A percentile compares a stretch with the other conserved stretches of the same genome.
These are phyloP conservation scores for Diadegma fenestrale DNA, from an alignment of 2,888 invertebrate species.

Conservation along the genomic window DNA sequence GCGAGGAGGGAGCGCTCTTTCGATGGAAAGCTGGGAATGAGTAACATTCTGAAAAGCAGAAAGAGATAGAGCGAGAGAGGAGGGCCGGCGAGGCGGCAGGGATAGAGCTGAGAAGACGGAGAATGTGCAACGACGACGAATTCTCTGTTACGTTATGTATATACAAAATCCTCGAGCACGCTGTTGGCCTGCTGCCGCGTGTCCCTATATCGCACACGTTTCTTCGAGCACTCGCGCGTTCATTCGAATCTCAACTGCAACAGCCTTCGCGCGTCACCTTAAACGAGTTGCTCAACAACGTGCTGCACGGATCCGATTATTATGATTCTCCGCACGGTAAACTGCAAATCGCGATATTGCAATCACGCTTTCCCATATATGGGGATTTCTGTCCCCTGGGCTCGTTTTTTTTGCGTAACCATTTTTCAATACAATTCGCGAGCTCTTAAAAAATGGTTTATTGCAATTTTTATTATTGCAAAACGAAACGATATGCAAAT, in stretches of 20 bases:
- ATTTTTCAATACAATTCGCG: background rate
- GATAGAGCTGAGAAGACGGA: slow-evolving; percentile 42
- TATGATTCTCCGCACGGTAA: slow-evolving; percentile 56
- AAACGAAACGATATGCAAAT: background rate
- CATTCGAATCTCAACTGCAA: slow-evolving; percentile 33
- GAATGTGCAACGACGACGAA: slow-evolving; percentile 65
- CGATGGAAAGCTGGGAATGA: slow-evolving; percentile 57
- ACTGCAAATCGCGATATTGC: slow-evolving; percentile 51
- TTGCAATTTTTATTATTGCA: background rate
- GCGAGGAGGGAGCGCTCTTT: slow-evolving; percentile 39
- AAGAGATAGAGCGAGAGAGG: background rate
- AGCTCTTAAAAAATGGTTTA: background rate
- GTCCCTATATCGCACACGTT: slow-evolving; percentile 30
- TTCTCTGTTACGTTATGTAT: slow-evolving; percentile 53
- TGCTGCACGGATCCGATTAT: slow-evolving; percentile 51
- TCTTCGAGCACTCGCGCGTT: slow-evolving; percentile 26
- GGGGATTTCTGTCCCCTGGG: background rate
- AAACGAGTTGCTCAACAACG: slow-evolving; percentile 67
- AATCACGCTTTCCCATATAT: slow-evolving; percentile 3
- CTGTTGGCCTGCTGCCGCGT: slow-evolving; percentile 14
- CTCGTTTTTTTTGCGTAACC: background rate
- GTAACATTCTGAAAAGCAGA: slow-evolving; percentile 34
- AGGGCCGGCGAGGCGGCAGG: slow-evolving; percentile 2
- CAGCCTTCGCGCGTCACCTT: slow-evolving; percentile 65
- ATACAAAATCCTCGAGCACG: slow-evolving; percentile 22